phyloP scores from a whole-genome alignment of 2,113 vertebrate genomes.

The Rhegmatorhina hoffmannsi region DNA sequence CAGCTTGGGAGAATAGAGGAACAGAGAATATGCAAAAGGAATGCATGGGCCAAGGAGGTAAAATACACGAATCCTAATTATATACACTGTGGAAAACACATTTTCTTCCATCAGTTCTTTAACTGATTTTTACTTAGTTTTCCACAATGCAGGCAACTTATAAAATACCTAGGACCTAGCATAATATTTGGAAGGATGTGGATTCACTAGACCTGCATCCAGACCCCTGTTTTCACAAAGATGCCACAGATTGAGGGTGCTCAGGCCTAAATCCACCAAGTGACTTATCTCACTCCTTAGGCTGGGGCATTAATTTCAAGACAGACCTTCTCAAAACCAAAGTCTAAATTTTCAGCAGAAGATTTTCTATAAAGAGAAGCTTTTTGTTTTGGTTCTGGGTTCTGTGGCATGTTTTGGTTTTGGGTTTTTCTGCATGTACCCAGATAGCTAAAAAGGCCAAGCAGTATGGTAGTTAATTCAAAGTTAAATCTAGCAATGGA shows the following conservation, averaged over 20 bases:
- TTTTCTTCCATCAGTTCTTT: not conserved
- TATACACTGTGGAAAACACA: not conserved
- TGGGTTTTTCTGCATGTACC: accelerated
- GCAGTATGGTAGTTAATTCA: not conserved
- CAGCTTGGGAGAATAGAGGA: not conserved
- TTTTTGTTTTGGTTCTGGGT: not conserved
- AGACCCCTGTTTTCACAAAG: not conserved
- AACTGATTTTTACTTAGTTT: not conserved
- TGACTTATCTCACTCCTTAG: not conserved
- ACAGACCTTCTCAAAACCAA: not conserved
- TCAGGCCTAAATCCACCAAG: not conserved
- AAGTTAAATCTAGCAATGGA: not conserved
- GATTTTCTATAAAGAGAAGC: not conserved
- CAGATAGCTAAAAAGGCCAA: not conserved
- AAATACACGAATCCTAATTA: not conserved
- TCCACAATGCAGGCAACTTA: not conserved
- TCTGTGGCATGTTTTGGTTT: not conserved
- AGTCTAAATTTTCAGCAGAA: not conserved
- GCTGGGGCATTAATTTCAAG: not conserved
- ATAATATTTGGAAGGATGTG: not conserved
- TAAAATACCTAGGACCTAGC: not conserved
- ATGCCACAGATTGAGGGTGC: not conserved
- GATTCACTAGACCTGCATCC: not conserved
- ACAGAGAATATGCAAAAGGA: not conserved
- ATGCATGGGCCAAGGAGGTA: not conserved